phyloP scores from a whole-genome alignment of 2,113 vertebrate species.

The Mormyrus iriodes region DNA sequence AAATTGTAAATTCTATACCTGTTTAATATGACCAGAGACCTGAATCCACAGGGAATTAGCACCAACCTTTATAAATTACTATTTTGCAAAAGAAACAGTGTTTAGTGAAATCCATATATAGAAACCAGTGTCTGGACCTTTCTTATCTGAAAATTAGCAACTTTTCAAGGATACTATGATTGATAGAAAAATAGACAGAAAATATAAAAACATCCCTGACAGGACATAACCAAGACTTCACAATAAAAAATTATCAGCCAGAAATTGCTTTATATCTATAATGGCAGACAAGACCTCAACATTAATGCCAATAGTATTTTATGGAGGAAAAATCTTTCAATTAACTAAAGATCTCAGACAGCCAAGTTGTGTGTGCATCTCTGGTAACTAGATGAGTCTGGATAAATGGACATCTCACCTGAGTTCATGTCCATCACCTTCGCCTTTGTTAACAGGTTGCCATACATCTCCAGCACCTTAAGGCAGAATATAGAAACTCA shows the following conservation, averaged over 20 bases:
- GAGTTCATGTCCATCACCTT: not conserved
- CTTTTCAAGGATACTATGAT: not conserved
- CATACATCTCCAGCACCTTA: not conserved
- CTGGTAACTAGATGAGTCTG: not conserved
- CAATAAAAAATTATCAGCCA: not conserved
- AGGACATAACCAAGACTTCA: not conserved
- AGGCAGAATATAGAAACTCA: not conserved
- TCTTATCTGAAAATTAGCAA: not conserved
- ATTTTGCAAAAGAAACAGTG: not conserved
- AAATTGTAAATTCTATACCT: not conserved
- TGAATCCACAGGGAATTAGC: not conserved
- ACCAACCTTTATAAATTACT: not conserved
- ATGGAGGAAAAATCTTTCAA: not conserved
- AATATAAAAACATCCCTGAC: not conserved
- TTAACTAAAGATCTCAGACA: not conserved
- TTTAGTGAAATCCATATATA: not conserved
- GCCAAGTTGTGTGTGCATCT: not conserved
- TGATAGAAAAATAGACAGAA: not conserved
- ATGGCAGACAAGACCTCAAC: not conserved
- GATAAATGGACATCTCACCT: not conserved
- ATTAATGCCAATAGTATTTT: not conserved
- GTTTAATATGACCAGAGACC: not conserved
- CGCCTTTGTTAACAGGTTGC: not conserved
- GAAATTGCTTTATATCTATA: not conserved
- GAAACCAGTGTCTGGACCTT: not conserved